phyloP scores from a whole-genome alignment of 2,888 invertebrate species.

The Lampropteryx suffumata region DNA sequence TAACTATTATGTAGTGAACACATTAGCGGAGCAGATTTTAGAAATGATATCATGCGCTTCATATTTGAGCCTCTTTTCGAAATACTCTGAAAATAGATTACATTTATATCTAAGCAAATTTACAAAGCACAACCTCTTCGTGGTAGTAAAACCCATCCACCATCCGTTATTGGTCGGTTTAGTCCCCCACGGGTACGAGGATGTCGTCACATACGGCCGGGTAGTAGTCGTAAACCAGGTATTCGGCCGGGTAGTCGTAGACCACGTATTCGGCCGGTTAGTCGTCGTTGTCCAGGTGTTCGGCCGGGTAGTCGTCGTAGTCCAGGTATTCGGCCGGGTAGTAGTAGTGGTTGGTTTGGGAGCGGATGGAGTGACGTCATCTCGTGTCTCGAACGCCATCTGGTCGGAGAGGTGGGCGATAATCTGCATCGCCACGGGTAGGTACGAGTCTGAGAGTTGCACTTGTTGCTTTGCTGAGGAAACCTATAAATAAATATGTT shows the following conservation, averaged over 20 bases:
- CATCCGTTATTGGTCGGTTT: conserved; percentile 46
- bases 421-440: conserved; percentile 87
- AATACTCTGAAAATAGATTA: too few relatives aligned
- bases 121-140: conserved; percentile 53
- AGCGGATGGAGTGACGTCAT: conserved; percentile 57
- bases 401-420: conserved; percentile 84
- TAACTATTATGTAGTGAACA: too few relatives aligned
- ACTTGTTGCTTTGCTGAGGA: conserved; percentile 71
- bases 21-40: too few relatives aligned
- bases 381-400: conserved; percentile 80
- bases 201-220: conserved; percentile 46
- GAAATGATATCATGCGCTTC: too few relatives aligned
- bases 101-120: conserved; percentile 8
- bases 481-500: conserved; percentile 55
- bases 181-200: conserved; percentile 18
- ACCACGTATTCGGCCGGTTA: conserved; percentile 11
- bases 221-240: conserved; percentile 14
- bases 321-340: conserved; percentile 30
- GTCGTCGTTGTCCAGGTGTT: conserved; percentile 27
- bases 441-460: conserved; percentile 83
- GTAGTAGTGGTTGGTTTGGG: conserved; percentile 24
- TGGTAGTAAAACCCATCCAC: conserved; percentile 51
- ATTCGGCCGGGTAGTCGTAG: conserved; percentile 17
- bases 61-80: too few relatives aligned
- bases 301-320: conserved; percentile 30